Base-by-base conservation (phyloP, 2,113 vertebrate genomes). In the Pangasianodon gigas region DNA sequence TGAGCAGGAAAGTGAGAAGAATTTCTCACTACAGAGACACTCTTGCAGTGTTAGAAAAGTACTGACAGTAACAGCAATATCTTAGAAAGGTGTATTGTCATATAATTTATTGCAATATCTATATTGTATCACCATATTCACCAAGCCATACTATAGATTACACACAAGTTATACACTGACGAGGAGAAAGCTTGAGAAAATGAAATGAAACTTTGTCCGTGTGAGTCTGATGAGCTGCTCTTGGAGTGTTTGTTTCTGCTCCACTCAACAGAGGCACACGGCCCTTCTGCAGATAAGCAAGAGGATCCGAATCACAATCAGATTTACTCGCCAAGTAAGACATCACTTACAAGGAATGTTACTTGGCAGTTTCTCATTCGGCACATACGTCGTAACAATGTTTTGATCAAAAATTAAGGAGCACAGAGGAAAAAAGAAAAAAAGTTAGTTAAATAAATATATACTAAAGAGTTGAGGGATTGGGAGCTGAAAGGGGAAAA, bases 171-270 rank as follows among this genome's bases (percentile, higher is more conserved):
- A 65, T 29, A n/a, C 11, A 5, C 13, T 85, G 83, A 67, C 41
- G n/a, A 48, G 11, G 8, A 69, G 29, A 21, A 51, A n/a, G 44
- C 84, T 85, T 69, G 41, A 51, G 65, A 87, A 84, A 90, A 90
- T 37, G 60, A 54, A 84, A 84, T 62, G 46, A 87, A 84, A 84
- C 16, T 10, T 11, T 77, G 74, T 84, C 86, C 4, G 60, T 84
- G 54, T 37, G 29, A 84, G 46, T 84, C 54, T 77, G 79, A 87
- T 84, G 89, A 90, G 86, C 80, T 77, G 54, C 56, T 84, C 13
- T 62, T 84, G 56, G 21, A 84, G 82, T 84, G 79, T 84, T 56
- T 87, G 79, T 82, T 71, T 80, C 86, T 56, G 74, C 51, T 88
- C n/a, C 86, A 84, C 56, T 56, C n/a, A 75, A 48, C 48, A 65